Base-by-base conservation (phyloP, 1,140 invertebrate species). In the Heliconius hewitsoni region DNA sequence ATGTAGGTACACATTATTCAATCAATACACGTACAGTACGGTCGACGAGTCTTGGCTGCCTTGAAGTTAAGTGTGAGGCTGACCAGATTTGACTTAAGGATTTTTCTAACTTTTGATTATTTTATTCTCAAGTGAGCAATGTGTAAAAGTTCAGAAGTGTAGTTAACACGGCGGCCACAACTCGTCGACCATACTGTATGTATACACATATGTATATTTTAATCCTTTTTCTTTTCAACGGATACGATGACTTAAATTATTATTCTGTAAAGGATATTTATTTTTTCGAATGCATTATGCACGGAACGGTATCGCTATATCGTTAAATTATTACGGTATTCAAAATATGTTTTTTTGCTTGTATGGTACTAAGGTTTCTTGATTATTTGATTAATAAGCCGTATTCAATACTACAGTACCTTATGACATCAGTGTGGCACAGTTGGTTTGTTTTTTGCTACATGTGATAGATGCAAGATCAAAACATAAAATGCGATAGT, bases 1-100 rank as follows among this genome's bases (percentile, higher is more conserved):
- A 80, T 81, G 84, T 80, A 52, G 50, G 50, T 52, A 80, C 70
- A 55, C 78, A 84, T 84, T 81, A 81, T 82, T 85, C 83, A 81
- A 80, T 82, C 80, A 80, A 42, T 57, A 27, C 42, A 1, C 60
- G 73, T 76, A 57, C 8, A 18, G 18, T 52, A 19, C 18, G 5
- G 5, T 5, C 18, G 18, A 52, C 18, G 50, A 52, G 50, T 52
- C 0, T 0, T 18, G 50, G 50, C 50, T 18, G 16, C 0, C 18
- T 18, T 52, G 4, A 52, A 19, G 5, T 52, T 52, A 52, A 0
- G 18, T 52, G 4, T 18, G 2, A 0, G 19, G 42, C 11, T 46
- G 4, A 46, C 42, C 42, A 46, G 42, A 46, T 46, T 16, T 3
- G 0, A 16, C 13, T 42, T 42, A 0, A 42, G 42, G 11, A 76